A percentile compares a stretch with the other conserved stretches of the same genome.
These are phyloP conservation scores for Aphidius gifuensis DNA, from an alignment of 1,140 invertebrate genomes.

Conservation along the genomic window DNA sequence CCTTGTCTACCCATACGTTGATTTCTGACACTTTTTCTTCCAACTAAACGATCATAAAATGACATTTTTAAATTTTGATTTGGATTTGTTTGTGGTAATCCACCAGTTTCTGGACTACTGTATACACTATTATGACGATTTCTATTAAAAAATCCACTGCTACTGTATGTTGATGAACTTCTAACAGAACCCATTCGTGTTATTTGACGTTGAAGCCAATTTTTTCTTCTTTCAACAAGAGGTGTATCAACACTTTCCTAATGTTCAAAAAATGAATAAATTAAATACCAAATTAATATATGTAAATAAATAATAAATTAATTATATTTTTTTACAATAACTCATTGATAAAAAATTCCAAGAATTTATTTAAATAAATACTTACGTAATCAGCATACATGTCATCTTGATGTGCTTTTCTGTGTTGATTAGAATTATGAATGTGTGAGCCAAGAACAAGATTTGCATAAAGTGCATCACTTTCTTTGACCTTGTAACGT, in stretches of 20 bases:
- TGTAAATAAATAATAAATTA: slow-evolving; percentile 1
- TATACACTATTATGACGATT: slow-evolving; percentile 73
- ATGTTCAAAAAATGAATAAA: slow-evolving; percentile 6
- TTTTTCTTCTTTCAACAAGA: slow-evolving; percentile 77
- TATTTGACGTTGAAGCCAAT: slow-evolving; percentile 81
- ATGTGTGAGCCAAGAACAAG: slow-evolving; percentile 55
- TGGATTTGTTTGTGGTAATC: slow-evolving; percentile 36
- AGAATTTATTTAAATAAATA: slow-evolving; percentile 30
- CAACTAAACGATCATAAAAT: slow-evolving; percentile 75
- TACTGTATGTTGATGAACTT: slow-evolving; percentile 80
- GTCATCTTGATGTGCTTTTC: slow-evolving; percentile 68
- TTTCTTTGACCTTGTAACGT: slow-evolving; percentile 78
- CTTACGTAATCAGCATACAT: slow-evolving; percentile 84
- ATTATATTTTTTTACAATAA: background rate
- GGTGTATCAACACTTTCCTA: slow-evolving; percentile 86
- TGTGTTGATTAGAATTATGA: slow-evolving; percentile 55
- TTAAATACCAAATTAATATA: background rate
- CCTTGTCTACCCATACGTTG: slow-evolving; percentile 66
- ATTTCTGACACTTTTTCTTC: slow-evolving; percentile 71
- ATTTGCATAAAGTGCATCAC: slow-evolving; percentile 79
- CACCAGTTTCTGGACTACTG: slow-evolving; percentile 72
- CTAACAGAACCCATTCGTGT: slow-evolving; percentile 78
- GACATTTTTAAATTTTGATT: slow-evolving; percentile 67
- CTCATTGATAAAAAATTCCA: background rate
- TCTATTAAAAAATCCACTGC: slow-evolving; percentile 68